Evolutionary conservation across 2,888 invertebrate genomes (phyloP).

Genomic region (Tenthredo livida): DNA sequence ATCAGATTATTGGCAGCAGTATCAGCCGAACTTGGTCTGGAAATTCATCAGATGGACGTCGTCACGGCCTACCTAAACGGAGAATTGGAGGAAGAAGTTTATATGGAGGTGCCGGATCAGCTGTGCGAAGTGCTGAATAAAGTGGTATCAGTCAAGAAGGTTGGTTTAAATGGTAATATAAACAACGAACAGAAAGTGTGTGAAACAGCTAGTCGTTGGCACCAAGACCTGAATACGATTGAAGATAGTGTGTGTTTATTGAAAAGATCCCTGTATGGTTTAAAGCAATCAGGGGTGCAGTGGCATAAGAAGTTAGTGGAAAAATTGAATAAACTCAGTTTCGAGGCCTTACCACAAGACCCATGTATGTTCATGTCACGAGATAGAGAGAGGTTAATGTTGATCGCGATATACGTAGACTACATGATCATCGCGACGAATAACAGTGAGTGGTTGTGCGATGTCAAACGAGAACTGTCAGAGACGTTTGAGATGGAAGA

Average conservation of each 20-base stretch:
- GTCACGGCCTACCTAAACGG: no score
- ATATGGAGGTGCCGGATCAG: no score
- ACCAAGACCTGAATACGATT: background rate
- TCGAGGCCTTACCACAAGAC: background rate
- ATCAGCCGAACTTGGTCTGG: no score
- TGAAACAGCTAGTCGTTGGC: slow-evolving; percentile 48
- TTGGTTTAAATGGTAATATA: background rate
- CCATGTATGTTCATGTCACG: background rate
- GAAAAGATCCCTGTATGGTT: slow-evolving; percentile 55
- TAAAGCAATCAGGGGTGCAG: slow-evolving; percentile 55
- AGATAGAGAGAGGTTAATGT: background rate
- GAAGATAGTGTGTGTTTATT: slow-evolving; percentile 54
- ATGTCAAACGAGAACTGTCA: background rate
- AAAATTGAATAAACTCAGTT: background rate
- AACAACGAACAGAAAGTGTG: background rate
- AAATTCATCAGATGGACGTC: no score
- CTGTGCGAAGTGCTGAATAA: background rate
- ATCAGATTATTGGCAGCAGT: no score
- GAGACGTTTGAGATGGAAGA: slow-evolving; percentile 7
- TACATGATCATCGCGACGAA: slow-evolving; percentile 4
- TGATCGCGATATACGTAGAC: slow-evolving; percentile 1
- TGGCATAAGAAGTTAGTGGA: slow-evolving; percentile 55
- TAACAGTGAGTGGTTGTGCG: background rate
- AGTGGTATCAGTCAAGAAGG: background rate
- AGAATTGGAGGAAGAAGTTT: no score